These are phyloP conservation scores for Apoda limacodes DNA, from an alignment of 2,888 invertebrate genomes.

Conservation along the genomic window DNA sequence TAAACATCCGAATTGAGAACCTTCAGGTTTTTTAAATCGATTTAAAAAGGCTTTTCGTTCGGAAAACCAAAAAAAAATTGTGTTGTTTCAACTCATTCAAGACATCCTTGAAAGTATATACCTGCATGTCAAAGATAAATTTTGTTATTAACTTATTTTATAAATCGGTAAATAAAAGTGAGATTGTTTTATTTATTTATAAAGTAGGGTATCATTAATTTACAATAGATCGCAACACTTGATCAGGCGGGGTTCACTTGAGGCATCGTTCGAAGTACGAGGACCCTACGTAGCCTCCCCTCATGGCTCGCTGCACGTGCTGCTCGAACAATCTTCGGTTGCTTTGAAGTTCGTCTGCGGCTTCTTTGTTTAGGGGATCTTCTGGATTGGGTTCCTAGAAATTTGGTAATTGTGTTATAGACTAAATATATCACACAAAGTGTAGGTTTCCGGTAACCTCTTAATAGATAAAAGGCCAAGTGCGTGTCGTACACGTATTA, in stretches of 20 bases:
- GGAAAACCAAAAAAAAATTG: no score
- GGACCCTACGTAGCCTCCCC: conserved; percentile 94
- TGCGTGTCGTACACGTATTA: no score
- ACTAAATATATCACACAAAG: neutral
- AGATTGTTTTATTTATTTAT: conserved; percentile 62
- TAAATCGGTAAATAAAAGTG: conserved; percentile 36
- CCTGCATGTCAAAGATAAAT: neutral
- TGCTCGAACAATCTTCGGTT: conserved; percentile 95
- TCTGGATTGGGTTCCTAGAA: conserved; percentile 98
- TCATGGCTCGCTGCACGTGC: conserved; percentile 96
- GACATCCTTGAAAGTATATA: no score
- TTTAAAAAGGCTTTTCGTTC: no score
- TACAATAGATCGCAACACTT: no score
- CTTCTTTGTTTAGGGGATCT: conserved; percentile 98
- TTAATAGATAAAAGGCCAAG: no score
- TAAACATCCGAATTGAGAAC: no score
- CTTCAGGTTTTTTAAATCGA: no score
- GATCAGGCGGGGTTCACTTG: conserved; percentile 86
- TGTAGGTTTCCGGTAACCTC: neutral
- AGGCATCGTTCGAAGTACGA: conserved; percentile 96
- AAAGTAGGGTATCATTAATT: conserved; percentile 41
- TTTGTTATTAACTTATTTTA: no score
- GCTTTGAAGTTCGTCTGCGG: conserved; percentile 95
- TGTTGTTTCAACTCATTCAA: no score
- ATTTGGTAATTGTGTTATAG: no score